Base-by-base conservation (phyloP, 2,888 invertebrate species). In the Sinodicranocentrus sp. region DNA sequence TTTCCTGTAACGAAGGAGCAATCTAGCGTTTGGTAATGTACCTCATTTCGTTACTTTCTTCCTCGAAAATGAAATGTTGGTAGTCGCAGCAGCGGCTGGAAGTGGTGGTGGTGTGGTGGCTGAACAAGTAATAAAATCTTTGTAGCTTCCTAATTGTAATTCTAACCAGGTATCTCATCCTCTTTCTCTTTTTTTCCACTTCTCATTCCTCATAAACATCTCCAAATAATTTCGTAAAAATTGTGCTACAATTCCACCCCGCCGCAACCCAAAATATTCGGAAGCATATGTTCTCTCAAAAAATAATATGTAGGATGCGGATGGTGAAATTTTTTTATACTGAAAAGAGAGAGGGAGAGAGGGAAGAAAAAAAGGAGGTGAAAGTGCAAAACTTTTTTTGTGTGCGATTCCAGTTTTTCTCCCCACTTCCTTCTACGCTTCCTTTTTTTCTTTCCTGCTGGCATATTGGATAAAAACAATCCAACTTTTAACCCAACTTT, bases 41-140 rank as follows among this genome's bases (percentile, higher is more conserved):
- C 10, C n/a, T 48, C 48, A 48, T 48, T 48, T 48, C 25, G 57
- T 21, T 25, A 13, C 57, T 57, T 19, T 23, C 25, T 57, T 48
- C 57, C 25, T 1, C 8, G 57, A 21, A 57, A 57, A 57, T 57
- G 57, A 57, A 21, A 57, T 57, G 57, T 19, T 57, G 52, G 52
- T 23, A 52, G 44, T 1, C 44, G 44, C 15, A 39, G 13, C 17
- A 15, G 25, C 19, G 26, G 59, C 26, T 3, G 43, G 25, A 23
- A 48, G 13, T 44, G 48, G n/a, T 23, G 44, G 54, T 52, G 48
- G n/a, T 48, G 61, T 23, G 52, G 19, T 63, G 8, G 28, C 61
- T 70, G 78, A 71, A 68, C 70, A 78, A 63, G 61, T 70, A 78
- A 78, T 78, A 78, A 78, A 78, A 78, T 78, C 78, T 78, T 78